Evolutionary conservation across 2,113 vertebrate genomes (phyloP).

Genomic region (Plectropomus leopardus): DNA sequence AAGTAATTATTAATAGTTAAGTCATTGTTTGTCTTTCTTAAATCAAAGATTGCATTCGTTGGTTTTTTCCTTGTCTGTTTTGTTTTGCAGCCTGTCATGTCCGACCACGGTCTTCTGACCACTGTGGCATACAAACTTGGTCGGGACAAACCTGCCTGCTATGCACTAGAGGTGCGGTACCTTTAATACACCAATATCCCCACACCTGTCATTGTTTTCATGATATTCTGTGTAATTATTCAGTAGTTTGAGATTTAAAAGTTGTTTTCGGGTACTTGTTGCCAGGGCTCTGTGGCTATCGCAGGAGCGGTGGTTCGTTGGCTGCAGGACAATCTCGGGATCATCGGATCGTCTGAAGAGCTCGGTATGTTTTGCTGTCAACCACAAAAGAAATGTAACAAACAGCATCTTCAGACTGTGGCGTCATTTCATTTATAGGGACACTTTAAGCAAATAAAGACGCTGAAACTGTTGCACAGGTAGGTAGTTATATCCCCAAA

Average conservation of each 20-base stretch:
- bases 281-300: conserved; percentile 97
- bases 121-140: conserved; percentile 96
- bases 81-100: conserved; percentile 89
- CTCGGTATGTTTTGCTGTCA: conserved; percentile 85
- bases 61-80: background rate
- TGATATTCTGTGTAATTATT: background rate
- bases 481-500: background rate
- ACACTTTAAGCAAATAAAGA: background rate
- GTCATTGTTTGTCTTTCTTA: too few species aligned
- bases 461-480: background rate
- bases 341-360: conserved; percentile 89
- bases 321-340: conserved; percentile 97
- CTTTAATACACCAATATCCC: background rate
- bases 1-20: too few species aligned
- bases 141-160: conserved; percentile 89
- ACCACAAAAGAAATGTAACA: too few species aligned
- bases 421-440: background rate
- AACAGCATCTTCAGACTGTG: background rate
- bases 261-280: background rate
- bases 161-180: conserved; percentile 91
- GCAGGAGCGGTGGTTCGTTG: conserved; percentile 96
- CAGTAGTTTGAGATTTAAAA: background rate
- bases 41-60: background rate
- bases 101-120: conserved; percentile 94
- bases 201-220: background rate